Evolutionary conservation across 2,888 invertebrate species (phyloP).

Genomic region (Cantharis nigra): DNA sequence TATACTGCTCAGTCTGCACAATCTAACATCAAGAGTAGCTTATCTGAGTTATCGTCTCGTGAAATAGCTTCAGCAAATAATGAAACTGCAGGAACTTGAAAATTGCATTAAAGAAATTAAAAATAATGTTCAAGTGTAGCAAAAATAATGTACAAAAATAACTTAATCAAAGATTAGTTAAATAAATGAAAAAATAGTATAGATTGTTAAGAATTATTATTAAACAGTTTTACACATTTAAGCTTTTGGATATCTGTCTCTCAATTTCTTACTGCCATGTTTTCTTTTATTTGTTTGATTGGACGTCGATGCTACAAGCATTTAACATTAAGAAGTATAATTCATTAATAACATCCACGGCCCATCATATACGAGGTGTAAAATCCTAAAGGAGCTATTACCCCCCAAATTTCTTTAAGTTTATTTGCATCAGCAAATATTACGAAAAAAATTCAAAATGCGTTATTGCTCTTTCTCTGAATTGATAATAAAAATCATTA

Average conservation of each 20-base stretch:
- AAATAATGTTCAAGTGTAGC: background rate
- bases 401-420: too few relatives aligned
- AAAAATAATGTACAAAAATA: background rate
- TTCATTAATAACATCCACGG: background rate
- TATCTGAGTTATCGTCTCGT: background rate
- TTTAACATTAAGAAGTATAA: background rate
- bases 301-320: background rate
- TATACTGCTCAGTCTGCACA: background rate
- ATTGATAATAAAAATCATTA: background rate
- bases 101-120: background rate
- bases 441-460: background rate
- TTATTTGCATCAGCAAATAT: background rate
- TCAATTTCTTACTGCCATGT: background rate
- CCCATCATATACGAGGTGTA: background rate
- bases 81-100: background rate
- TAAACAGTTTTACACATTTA: background rate
- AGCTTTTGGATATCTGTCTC: background rate
- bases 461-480: background rate
- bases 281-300: background rate
- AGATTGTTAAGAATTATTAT: background rate
- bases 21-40: background rate
- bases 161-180: background rate
- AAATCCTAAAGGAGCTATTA: too few relatives aligned
- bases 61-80: background rate
- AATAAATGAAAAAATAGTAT: background rate